Conservation (phyloP, 2,797 vertebrate species). For the Lithobates pipiens region DNA sequence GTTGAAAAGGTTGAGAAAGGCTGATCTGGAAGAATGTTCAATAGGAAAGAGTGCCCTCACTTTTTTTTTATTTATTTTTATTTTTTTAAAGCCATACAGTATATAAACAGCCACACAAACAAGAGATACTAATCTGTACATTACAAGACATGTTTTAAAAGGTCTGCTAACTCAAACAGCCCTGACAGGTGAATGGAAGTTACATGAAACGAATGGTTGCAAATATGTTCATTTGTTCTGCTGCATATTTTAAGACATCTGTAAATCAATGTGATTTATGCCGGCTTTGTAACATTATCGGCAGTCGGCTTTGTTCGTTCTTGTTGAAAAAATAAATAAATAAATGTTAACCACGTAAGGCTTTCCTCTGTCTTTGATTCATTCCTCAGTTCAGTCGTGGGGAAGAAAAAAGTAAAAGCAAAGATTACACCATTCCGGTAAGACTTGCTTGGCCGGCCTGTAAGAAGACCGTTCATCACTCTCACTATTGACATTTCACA, state of each 20-base stretch:
- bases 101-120: too few species aligned
- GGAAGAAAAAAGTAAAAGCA: slow-evolving; percentile 21
- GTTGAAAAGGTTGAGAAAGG: too few species aligned
- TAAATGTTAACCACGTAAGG: neutral
- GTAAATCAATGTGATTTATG: neutral
- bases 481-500: slow-evolving; percentile 10
- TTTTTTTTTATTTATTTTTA: neutral
- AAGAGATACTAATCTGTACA: neutral
- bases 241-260: neutral
- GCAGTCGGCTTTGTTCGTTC: slow-evolving; percentile 14
- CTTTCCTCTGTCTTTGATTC: neutral
- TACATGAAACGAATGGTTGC: neutral
- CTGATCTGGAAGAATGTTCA: too few species aligned
- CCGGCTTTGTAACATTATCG: neutral
- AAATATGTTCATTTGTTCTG: slow-evolving; percentile 6
- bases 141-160: neutral
- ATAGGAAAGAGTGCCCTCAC: neutral
- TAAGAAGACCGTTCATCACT: neutral
- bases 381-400: neutral
- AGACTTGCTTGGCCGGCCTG: slow-evolving; percentile 8
- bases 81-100: neutral
- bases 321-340: neutral
- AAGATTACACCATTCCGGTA: slow-evolving; percentile 11
- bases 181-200: neutral
- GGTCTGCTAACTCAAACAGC: neutral